phyloP scores from a whole-genome alignment of 2,888 invertebrate species.

The Augochlorella aurata region DNA sequence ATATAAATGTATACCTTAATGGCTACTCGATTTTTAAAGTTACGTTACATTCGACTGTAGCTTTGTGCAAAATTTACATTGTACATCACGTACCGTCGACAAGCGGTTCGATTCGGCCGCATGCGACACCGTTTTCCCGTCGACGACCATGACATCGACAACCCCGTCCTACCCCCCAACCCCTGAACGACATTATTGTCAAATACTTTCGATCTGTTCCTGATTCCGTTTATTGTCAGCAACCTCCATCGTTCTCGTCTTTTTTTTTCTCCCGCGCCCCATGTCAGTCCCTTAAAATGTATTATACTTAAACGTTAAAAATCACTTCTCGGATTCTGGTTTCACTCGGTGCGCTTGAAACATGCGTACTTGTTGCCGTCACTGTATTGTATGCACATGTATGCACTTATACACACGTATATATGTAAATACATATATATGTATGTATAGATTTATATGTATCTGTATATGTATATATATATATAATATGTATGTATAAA shows the following conservation, averaged over 20 bases:
- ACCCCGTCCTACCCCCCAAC: neutral
- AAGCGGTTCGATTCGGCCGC: neutral
- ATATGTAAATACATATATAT: constrained; percentile 57
- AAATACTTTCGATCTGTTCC: constrained; percentile 40
- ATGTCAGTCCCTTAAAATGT: constrained; percentile 41
- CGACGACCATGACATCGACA: neutral
- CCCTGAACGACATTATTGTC: constrained; percentile 58
- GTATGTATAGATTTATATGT: constrained; percentile 59
- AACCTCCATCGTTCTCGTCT: constrained; percentile 20
- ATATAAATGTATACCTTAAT: constrained; percentile 69
- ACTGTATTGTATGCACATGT: neutral
- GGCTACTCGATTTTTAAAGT: constrained; percentile 65
- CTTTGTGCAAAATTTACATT: constrained; percentile 81
- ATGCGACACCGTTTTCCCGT: neutral
- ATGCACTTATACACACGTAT: neutral
- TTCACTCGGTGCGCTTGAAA: constrained; percentile 41
- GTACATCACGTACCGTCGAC: constrained; percentile 61
- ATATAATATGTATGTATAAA: constrained; percentile 63
- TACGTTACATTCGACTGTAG: constrained; percentile 74
- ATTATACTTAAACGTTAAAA: constrained; percentile 52
- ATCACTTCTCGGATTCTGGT: constrained; percentile 56
- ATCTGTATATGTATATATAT: constrained; percentile 50
- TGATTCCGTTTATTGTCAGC: constrained; percentile 62
- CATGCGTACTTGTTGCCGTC: constrained; percentile 19
- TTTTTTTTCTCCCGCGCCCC: constrained; percentile 2